phyloP scores from a whole-genome alignment of 2,888 invertebrate genomes.

The Chrysolina haemoptera region DNA sequence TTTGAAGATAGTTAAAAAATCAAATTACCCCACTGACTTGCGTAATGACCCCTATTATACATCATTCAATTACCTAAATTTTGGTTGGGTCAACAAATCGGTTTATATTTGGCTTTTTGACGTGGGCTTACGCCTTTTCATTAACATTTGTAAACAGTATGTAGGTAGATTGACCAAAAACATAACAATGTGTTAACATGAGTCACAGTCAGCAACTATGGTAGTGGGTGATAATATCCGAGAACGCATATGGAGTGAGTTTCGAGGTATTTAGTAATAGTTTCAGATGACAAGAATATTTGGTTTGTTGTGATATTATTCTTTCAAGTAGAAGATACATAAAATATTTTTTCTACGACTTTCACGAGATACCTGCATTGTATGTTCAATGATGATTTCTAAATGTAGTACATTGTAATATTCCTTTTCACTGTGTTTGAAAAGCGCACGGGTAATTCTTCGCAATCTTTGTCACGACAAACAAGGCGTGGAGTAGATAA shows the following conservation, averaged over 20 bases:
- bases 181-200: not conserved
- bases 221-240: not conserved
- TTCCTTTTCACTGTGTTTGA: no score
- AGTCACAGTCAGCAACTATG: not conserved
- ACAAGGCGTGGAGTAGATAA: no score
- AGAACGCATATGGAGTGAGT: not conserved
- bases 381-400: no score
- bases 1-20: not conserved
- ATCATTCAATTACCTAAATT: slow-evolving; percentile 27
- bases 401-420: no score
- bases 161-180: slow-evolving; percentile 14
- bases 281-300: no score
- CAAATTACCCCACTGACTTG: not conserved
- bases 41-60: not conserved
- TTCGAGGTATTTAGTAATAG: not conserved
- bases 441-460: no score
- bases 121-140: slow-evolving; percentile 41
- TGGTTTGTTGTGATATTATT: no score
- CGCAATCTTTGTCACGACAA: no score
- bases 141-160: slow-evolving; percentile 35
- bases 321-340: not conserved
- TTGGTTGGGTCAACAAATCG: slow-evolving; percentile 39
- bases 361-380: no score
- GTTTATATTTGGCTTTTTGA: slow-evolving; percentile 33
- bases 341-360: no score